Percentiles rank a stretch among this genome's conserved stretches.
phyloP scores from a whole-genome alignment of 2,888 invertebrate genomes.

The Meghimatium bilineatum region DNA sequence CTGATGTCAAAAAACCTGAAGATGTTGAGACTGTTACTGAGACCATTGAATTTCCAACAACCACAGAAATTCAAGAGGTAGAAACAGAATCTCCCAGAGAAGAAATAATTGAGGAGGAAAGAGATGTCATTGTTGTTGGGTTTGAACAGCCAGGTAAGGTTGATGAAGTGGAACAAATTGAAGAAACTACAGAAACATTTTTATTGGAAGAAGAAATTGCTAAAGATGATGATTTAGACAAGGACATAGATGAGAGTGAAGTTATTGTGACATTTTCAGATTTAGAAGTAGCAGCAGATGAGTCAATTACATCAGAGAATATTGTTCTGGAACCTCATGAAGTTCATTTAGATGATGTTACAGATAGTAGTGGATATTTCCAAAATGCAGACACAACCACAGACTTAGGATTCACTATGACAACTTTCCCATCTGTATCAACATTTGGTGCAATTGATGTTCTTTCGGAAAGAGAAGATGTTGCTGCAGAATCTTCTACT shows the following conservation, averaged over 20 bases:
- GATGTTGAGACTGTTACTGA: no score
- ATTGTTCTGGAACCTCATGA: conserved; percentile 2
- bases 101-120: no score
- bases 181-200: conserved; percentile 19
- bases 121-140: no score
- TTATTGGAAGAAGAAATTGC: not conserved
- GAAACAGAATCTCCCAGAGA: no score
- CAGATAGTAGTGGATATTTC: not conserved
- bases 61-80: no score
- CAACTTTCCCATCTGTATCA: not conserved
- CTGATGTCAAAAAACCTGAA: no score
- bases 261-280: not conserved
- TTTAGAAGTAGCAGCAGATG: conserved; percentile 7
- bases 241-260: conserved; percentile 43
- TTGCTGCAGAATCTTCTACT: not conserved
- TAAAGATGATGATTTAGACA: conserved; percentile 22
- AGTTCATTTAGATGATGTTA: not conserved
- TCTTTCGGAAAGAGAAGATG: not conserved
- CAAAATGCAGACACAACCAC: conserved; percentile 21
- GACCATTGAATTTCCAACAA: no score
- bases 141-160: no score
- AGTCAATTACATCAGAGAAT: not conserved
- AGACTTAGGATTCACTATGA: not conserved
- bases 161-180: conserved; percentile 48
- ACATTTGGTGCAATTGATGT: not conserved